These are phyloP conservation scores for Harlomillsia oculata DNA, from an alignment of 1,140 invertebrate species.

Conservation along the genomic window DNA sequence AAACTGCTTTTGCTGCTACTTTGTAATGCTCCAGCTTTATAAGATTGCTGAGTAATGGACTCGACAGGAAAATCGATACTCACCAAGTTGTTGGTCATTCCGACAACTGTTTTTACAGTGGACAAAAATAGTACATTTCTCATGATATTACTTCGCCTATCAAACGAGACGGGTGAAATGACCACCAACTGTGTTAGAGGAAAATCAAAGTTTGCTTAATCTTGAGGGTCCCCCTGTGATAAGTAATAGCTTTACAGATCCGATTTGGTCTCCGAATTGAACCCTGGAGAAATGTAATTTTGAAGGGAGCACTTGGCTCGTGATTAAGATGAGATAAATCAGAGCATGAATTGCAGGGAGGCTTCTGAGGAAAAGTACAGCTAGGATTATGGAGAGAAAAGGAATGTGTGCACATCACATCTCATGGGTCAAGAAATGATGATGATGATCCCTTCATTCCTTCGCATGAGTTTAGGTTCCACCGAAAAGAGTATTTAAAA, in stretches of 20 bases:
- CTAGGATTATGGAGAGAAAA: too few species aligned
- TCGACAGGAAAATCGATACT: slow-evolving; percentile 10
- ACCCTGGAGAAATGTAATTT: neutral
- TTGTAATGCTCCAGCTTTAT: neutral
- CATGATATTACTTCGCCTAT: neutral
- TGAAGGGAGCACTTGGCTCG: slow-evolving; percentile 21
- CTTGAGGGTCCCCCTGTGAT: slow-evolving; percentile 1
- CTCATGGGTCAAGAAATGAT: too few species aligned
- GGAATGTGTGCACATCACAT: too few species aligned
- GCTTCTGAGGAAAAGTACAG: neutral
- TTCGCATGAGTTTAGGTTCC: too few species aligned
- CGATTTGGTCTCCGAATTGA: slow-evolving; percentile 5
- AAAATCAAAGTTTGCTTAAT: slow-evolving; percentile 14
- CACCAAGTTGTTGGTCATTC: neutral
- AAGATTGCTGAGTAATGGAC: slow-evolving; percentile 13
- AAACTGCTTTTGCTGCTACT: slow-evolving; percentile 1
- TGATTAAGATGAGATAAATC: slow-evolving; percentile 25
- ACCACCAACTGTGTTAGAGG: slow-evolving; percentile 4
- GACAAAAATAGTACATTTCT: too few species aligned
- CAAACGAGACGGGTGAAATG: too few species aligned
- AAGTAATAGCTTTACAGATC: slow-evolving; percentile 1
- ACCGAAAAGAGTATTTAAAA: too few species aligned
- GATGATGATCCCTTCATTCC: too few species aligned
- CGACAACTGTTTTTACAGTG: too few species aligned
- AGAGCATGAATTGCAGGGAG: slow-evolving; percentile 15